phyloP scores from a whole-genome alignment of 2,113 vertebrate species.

The Pycnonotus jocosus region DNA sequence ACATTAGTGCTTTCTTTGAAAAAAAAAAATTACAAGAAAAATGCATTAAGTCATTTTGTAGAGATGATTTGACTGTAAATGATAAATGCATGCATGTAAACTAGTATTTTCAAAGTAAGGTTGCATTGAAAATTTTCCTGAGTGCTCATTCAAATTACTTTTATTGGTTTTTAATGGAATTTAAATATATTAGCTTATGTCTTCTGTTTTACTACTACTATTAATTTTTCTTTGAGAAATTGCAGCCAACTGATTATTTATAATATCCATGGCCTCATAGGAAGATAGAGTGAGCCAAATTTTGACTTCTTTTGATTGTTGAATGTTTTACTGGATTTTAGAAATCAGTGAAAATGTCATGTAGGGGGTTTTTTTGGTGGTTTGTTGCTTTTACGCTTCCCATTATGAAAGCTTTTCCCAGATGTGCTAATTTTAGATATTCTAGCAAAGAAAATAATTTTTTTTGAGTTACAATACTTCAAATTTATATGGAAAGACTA shows the following conservation, averaged over 20 bases:
- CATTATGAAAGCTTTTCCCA: neutral
- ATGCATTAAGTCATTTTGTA: neutral
- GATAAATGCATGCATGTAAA: neutral
- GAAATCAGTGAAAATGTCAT: neutral
- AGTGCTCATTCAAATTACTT: neutral
- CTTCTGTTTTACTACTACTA: neutral
- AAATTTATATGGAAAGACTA: neutral
- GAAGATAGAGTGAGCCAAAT: neutral
- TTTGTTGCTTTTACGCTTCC: neutral
- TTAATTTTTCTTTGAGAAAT: neutral
- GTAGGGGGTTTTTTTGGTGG: fast-evolving
- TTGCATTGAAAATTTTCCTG: neutral
- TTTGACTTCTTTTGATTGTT: neutral
- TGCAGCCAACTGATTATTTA: neutral
- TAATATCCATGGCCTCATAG: neutral
- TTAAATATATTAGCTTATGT: neutral
- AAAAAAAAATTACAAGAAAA: neutral
- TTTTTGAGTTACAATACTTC: neutral
- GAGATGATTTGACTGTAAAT: neutral
- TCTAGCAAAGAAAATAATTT: neutral
- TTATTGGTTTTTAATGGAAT: neutral
- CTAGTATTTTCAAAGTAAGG: neutral
- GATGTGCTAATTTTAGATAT: neutral
- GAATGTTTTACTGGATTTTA: neutral
- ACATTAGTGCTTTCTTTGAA: neutral